These are phyloP conservation scores for Sminthopsis crassicaudata DNA, from an alignment of 2,113 vertebrate species.

Conservation along the genomic window DNA sequence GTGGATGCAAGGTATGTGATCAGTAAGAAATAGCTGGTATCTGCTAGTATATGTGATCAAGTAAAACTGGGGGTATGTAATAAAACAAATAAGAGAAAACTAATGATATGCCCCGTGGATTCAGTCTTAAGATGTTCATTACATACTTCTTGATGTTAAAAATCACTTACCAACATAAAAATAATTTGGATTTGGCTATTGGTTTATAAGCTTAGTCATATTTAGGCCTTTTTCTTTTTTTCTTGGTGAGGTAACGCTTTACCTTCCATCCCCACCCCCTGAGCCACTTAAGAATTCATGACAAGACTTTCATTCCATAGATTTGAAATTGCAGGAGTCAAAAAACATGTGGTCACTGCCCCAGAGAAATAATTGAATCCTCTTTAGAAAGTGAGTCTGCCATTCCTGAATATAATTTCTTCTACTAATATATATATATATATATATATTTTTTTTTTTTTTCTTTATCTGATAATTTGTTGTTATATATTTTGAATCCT, in stretches of 20 bases:
- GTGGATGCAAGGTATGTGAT: slow-evolving; percentile 94
- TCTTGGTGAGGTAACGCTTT: background rate
- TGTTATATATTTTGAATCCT: too few species aligned
- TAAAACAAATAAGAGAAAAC: background rate
- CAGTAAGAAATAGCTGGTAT: fast-evolving
- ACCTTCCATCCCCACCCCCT: background rate
- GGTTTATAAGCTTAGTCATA: background rate
- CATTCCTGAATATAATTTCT: too few species aligned
- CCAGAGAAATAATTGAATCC: background rate
- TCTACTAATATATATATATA: too few species aligned
- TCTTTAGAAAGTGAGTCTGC: background rate
- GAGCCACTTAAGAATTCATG: background rate
- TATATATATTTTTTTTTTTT: too few species aligned
- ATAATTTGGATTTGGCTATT: background rate
- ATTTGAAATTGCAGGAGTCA: background rate
- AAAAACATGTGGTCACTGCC: background rate
- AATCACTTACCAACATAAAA: background rate
- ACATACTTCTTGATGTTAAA: background rate
- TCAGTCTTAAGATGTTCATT: background rate
- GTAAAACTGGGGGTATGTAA: background rate
- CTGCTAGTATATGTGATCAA: background rate
- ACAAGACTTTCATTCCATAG: background rate
- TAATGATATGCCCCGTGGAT: background rate
- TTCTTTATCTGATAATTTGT: too few species aligned
- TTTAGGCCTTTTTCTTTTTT: background rate